These are phyloP conservation scores for Oryzias sinensis DNA, from an alignment of 2,797 vertebrate species.

Conservation along the genomic window DNA sequence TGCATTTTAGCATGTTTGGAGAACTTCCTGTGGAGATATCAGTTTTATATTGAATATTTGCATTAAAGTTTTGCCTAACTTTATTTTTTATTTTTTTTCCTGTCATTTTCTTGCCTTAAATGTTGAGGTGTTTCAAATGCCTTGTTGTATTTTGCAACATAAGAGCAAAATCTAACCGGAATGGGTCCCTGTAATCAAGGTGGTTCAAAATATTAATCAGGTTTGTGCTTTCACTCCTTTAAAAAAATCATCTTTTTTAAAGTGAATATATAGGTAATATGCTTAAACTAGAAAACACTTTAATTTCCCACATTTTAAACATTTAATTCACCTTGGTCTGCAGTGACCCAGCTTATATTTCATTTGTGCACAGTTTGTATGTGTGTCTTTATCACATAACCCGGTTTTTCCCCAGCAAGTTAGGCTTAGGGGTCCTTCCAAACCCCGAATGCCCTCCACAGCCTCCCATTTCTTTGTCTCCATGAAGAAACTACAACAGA, in stretches of 20 bases:
- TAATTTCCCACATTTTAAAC: background rate
- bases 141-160: conserved; percentile 18
- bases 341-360: conserved; percentile 88
- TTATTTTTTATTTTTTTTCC: background rate
- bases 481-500: conserved; percentile 94
- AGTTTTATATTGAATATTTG: background rate
- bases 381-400: conserved; percentile 99
- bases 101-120: conserved; percentile 2
- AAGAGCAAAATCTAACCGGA: conserved; percentile 68
- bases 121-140: conserved; percentile 2
- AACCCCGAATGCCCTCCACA: conserved; percentile 93
- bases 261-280: conserved; percentile 8
- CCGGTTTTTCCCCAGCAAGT: conserved; percentile 97
- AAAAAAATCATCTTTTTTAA: background rate
- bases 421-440: conserved; percentile 96
- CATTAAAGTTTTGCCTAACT: conserved; percentile 12
- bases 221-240: too few relatives aligned
- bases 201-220: conserved; percentile 69
- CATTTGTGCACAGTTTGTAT: conserved; percentile 87
- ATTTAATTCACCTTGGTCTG: conserved; percentile 86
- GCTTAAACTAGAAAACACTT: too few relatives aligned
- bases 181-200: conserved; percentile 77
- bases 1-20: conserved; percentile 66
- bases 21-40: conserved; percentile 65
- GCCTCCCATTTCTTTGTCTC: conserved; percentile 93